These are phyloP conservation scores for Gymnogyps californianus DNA, from an alignment of 2,113 vertebrate species.

Conservation along the genomic window DNA sequence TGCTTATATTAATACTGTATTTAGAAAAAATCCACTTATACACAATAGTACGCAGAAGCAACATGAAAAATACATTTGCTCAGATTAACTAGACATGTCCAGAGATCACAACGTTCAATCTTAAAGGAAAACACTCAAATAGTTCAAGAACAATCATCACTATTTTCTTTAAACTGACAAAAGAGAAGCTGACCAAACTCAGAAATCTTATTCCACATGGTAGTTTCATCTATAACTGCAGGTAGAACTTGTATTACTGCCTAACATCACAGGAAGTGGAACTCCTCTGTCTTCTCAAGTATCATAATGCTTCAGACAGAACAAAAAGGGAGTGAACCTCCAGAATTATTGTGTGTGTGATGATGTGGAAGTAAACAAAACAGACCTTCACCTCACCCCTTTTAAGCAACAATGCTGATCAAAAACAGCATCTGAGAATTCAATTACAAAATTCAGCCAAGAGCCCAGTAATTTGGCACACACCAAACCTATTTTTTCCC, in stretches of 20 bases:
- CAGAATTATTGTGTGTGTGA: not conserved
- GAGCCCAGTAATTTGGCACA: not conserved
- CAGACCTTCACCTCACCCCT: not conserved
- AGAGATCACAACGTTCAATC: not conserved
- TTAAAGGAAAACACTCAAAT: not conserved
- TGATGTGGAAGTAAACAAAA: not conserved
- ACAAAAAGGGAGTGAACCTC: not conserved
- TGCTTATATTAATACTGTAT: not conserved
- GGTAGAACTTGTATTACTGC: not conserved
- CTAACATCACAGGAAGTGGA: not conserved
- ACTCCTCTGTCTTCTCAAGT: not conserved
- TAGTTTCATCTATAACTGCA: not conserved
- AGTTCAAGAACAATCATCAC: not conserved
- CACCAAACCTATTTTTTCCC: not conserved
- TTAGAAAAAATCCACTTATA: not conserved
- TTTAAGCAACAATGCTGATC: not conserved
- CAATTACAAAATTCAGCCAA: not conserved
- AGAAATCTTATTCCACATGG: not conserved
- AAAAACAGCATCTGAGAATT: not conserved
- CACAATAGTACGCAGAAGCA: not conserved
- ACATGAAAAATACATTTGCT: not conserved
- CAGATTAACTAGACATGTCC: not conserved
- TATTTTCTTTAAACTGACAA: not conserved
- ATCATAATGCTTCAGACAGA: not conserved
- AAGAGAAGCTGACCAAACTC: not conserved